Evolutionary conservation across 2,797 vertebrate species (phyloP).

Genomic region (Enteromius treurensis): DNA sequence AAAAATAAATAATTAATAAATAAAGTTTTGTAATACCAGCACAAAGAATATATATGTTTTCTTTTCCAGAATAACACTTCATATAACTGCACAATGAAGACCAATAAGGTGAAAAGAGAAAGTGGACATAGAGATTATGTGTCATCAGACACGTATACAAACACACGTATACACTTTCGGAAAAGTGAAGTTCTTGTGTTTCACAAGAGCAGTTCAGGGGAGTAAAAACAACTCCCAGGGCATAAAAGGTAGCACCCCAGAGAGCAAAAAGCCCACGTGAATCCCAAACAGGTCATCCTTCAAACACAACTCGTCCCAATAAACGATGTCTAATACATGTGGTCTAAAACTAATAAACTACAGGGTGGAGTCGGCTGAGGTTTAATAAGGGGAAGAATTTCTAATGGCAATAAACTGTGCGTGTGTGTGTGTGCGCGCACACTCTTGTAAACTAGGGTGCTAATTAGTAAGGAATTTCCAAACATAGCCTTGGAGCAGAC

Average conservation of each 20-base stretch:
- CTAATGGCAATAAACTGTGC: constrained; percentile 51
- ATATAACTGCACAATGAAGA: background rate
- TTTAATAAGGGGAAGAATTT: constrained; percentile 62
- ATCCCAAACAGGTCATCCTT: constrained; percentile 37
- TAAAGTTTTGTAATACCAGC: background rate
- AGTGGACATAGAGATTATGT: constrained; percentile 8
- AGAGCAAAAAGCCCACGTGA: constrained; percentile 28
- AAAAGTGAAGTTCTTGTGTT: constrained; percentile 51
- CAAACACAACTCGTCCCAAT: constrained; percentile 32
- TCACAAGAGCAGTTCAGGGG: constrained; percentile 44
- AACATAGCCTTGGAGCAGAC: constrained; percentile 12
- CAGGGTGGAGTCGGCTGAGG: constrained; percentile 45
- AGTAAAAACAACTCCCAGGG: constrained; percentile 54
- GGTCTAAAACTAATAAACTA: constrained; percentile 62
- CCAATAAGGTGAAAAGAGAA: constrained; percentile 13
- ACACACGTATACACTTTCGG: background rate
- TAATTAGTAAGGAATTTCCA: constrained; percentile 40
- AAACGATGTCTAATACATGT: constrained; percentile 31
- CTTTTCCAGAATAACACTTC: constrained; percentile 10
- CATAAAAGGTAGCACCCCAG: constrained; percentile 50
- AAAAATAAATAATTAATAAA: no score
- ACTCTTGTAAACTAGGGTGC: background rate
- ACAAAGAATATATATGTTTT: background rate
- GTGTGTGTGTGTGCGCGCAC: background rate
- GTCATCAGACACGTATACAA: constrained; percentile 32